phyloP scores from a whole-genome alignment of 1,140 invertebrate genomes.

The Eufriesea mexicana region DNA sequence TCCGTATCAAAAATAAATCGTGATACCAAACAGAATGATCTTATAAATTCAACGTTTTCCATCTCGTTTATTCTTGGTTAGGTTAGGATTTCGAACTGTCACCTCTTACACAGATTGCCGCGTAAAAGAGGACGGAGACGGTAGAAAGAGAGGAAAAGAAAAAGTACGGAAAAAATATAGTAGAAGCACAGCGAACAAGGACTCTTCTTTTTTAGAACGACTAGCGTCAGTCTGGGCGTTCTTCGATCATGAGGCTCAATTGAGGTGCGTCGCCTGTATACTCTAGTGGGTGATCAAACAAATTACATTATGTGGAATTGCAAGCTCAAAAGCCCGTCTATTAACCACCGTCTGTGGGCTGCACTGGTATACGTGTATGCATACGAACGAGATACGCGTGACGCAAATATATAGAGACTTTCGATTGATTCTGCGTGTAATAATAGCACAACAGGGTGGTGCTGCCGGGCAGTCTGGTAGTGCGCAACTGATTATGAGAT shows the following conservation, averaged over 20 bases:
- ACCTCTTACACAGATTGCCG: not conserved
- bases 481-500: constrained; percentile 58
- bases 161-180: no score
- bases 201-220: not conserved
- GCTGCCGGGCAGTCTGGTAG: constrained; percentile 64
- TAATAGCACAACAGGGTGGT: constrained; percentile 62
- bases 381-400: constrained; percentile 47
- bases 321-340: constrained; percentile 45
- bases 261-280: constrained; percentile 56
- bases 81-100: not conserved
- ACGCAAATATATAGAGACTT: constrained; percentile 61
- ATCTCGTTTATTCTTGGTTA: not conserved
- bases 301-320: constrained; percentile 61
- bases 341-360: constrained; percentile 40
- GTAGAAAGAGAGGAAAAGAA: not conserved
- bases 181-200: not conserved
- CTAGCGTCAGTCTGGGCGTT: constrained; percentile 34
- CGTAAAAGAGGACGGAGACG: not conserved
- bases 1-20: no score
- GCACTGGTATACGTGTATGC: constrained; percentile 4
- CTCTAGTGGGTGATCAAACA: constrained; percentile 59
- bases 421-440: constrained; percentile 68
- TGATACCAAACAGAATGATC: no score
- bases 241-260: constrained; percentile 57
- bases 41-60: no score